A percentile compares a stretch with the other conserved stretches of the same genome.
Conservation (phyloP, 2,797 vertebrate genomes). For the Psittacula derbiana region DNA sequence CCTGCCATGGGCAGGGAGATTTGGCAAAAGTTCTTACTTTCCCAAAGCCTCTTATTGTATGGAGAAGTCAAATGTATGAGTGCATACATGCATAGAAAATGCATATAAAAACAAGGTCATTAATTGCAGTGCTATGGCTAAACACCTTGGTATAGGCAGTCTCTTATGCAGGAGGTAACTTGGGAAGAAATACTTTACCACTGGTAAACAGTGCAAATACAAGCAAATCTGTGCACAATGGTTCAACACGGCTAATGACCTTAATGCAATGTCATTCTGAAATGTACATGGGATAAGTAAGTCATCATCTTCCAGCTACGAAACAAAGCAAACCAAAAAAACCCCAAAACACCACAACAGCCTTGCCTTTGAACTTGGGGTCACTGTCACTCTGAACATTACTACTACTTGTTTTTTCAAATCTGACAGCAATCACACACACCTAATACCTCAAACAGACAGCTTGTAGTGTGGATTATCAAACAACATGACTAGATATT, state of each 20-base stretch:
- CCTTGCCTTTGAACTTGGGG: not conserved
- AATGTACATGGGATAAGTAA: not conserved
- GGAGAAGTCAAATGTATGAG: not conserved
- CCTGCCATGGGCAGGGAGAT: not conserved
- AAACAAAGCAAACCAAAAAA: not conserved
- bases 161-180: not conserved
- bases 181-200: not conserved
- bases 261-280: fast-evolving
- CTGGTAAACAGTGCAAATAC: not conserved
- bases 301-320: not conserved
- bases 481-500: not conserved
- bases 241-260: not conserved
- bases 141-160: fast-evolving
- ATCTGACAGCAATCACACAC: not conserved
- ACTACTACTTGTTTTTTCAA: not conserved
- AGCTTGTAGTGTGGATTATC: not conserved
- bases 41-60: not conserved
- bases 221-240: not conserved
- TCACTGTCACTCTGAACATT: fast-evolving
- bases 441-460: not conserved
- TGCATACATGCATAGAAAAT: not conserved
- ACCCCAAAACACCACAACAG: not conserved
- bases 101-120: not conserved
- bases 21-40: not conserved
- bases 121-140: not conserved